Percentiles rank a stretch among this genome's conserved stretches.
Evolutionary conservation across 2,797 vertebrate genomes (phyloP).

Genomic region (Lycodopsis pacificus): DNA sequence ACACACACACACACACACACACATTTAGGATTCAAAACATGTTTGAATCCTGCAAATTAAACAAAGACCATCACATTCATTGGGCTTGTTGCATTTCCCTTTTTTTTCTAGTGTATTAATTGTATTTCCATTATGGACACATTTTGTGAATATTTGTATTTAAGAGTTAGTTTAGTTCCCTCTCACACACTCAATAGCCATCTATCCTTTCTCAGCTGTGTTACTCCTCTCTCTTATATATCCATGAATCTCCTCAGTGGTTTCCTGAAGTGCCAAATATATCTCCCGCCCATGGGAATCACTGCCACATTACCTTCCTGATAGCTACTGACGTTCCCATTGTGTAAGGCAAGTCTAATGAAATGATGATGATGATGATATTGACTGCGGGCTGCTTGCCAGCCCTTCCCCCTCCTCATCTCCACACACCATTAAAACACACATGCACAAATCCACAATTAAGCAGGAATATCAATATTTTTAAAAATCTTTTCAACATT

Average conservation of each 20-base stretch:
- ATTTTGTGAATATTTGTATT: conserved; percentile 15
- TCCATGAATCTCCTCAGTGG: conserved; percentile 60
- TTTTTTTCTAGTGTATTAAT: not conserved
- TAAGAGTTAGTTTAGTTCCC: conserved; percentile 17
- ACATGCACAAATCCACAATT: conserved; percentile 12
- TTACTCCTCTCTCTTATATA: conserved; percentile 37
- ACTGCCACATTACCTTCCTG: conserved; percentile 82
- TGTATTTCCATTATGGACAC: not conserved
- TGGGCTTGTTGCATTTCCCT: conserved; percentile 1
- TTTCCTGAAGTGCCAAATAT: conserved; percentile 67
- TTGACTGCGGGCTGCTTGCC: conserved; percentile 72
- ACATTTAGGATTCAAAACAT: not conserved
- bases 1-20: not conserved
- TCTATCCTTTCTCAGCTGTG: conserved; percentile 29
- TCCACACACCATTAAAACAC: conserved; percentile 30
- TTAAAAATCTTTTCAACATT: conserved; percentile 1
- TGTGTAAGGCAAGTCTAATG: conserved; percentile 79
- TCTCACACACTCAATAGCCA: conserved; percentile 22
- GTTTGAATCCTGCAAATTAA: conserved; percentile 37
- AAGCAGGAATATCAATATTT: conserved; percentile 11
- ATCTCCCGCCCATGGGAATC: conserved; percentile 74
- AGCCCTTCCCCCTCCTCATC: conserved; percentile 40
- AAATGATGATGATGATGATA: conserved; percentile 82
- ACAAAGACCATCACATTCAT: conserved; percentile 18
- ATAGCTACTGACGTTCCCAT: conserved; percentile 81